Percentiles rank a stretch among this genome's conserved stretches.
phyloP scores from a whole-genome alignment of 1,140 invertebrate genomes.

The Lethrus apterus region DNA sequence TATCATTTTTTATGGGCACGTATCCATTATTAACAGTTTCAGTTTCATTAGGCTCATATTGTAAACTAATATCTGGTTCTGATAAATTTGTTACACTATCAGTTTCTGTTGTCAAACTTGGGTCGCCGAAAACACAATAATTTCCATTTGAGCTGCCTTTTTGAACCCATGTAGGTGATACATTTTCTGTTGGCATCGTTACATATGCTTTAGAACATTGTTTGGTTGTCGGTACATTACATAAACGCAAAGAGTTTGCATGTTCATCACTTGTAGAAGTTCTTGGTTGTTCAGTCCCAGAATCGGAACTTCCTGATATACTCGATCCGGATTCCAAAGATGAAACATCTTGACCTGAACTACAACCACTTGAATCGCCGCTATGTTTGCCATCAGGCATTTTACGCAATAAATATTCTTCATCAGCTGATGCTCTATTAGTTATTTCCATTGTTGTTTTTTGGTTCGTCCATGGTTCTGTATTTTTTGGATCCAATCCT shows the following conservation, averaged over 20 bases:
- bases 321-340: constrained; percentile 50
- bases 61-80: constrained; percentile 1
- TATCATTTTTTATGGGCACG: constrained; percentile 16
- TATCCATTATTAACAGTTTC: constrained; percentile 22
- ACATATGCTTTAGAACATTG: constrained; percentile 1
- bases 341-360: constrained; percentile 50
- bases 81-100: not conserved
- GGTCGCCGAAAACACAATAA: not conserved
- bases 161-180: no score
- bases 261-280: constrained; percentile 2
- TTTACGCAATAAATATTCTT: constrained; percentile 30
- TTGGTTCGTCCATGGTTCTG: constrained; percentile 18
- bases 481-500: constrained; percentile 43
- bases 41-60: constrained; percentile 12
- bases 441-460: constrained; percentile 1
- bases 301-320: constrained; percentile 40
- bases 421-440: constrained; percentile 1
- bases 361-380: constrained; percentile 51
- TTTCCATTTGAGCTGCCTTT: not conserved
- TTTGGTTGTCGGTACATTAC: constrained; percentile 9
- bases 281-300: constrained; percentile 30
- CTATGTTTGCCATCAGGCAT: constrained; percentile 39
- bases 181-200: constrained; percentile 4
- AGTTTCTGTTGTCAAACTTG: not conserved
- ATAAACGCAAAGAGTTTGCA: not conserved